Conservation (phyloP, 92 coral and sea anemone genomes). For the Pocillopora meandrina region DNA sequence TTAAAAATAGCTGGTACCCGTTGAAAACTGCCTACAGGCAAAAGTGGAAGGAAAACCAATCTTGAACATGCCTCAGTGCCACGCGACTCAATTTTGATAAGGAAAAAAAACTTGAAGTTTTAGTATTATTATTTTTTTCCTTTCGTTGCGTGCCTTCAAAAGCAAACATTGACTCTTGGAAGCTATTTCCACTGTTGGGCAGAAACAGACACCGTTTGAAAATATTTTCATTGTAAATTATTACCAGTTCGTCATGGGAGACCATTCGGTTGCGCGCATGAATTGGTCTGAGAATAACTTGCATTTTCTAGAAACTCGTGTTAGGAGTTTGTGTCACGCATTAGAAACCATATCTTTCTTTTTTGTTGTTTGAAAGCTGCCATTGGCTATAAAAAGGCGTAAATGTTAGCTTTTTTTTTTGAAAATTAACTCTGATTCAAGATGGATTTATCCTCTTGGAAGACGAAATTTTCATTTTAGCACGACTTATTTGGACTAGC, state of each 20-base stretch:
- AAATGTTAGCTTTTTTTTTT: no score
- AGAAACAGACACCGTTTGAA: not conserved
- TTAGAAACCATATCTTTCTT: not conserved
- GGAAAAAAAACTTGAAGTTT: not conserved
- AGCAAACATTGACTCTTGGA: not conserved
- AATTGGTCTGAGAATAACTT: conserved; percentile 4
- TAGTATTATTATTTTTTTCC: not conserved
- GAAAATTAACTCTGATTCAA: no score
- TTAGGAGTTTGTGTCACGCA: not conserved
- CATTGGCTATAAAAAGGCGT: no score
- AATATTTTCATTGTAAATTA: not conserved
- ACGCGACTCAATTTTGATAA: not conserved
- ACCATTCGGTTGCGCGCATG: not conserved
- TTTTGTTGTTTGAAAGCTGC: not conserved
- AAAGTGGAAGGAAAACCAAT: not conserved
- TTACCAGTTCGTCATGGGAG: not conserved
- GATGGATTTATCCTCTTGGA: no score
- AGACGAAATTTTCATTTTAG: not conserved
- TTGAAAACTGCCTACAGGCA: conserved; percentile 4
- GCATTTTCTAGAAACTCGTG: not conserved
- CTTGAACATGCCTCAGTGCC: not conserved
- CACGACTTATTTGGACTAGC: not conserved
- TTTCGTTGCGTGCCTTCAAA: not conserved
- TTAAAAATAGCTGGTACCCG: conserved; percentile 35
- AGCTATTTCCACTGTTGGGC: not conserved